Evolutionary conservation across 1,140 invertebrate genomes (phyloP), one percentile per base, ranked within the genome.

Genomic region (Trichomalopsis sarcophagae): DNA sequence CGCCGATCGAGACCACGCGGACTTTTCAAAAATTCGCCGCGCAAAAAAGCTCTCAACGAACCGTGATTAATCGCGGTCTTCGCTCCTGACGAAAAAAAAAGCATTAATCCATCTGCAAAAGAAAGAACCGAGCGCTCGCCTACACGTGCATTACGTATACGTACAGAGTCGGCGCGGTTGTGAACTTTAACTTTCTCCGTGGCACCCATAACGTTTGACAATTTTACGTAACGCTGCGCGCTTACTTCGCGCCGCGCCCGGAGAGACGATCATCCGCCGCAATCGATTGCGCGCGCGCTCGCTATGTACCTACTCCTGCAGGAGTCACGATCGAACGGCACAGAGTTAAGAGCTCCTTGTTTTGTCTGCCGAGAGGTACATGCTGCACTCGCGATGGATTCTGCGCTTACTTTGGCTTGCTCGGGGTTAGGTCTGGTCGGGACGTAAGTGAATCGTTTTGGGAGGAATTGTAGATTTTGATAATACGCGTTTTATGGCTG

Each of bases 151-250:
- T 62, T 62, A 62, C 55, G 55, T n/a, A 44, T n/a, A 44, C 17
- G 73, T 75, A n/a, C 23, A 75, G 30, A 44, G 2, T 74, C 40
- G 68, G 7, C n/a, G 40, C 40, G 23, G 11, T n/a, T 62, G 36
- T 78, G 71, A 84, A 73, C 66, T 84, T 84, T 79, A 84, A 84
- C 82, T 84, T 84, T 84, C 82, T 84, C 82, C 82, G 47, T 36
- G 44, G n/a, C 76, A 74, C 75, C 75, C 55, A 62, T 40, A 78
- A 33, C 75, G 66, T 66, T 84, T 84, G 82, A 84, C 75, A 78
- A 84, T 78, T 84, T 84, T 84, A 84, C 62, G 75, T 84, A 84
- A 84, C 40, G 66, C 9, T 7, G 30, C 44, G 30, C 40, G 40
- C 40, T 10, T 44, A 10, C 1, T 30, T 50, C 62, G 50, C 33